Base-by-base conservation (phyloP, 53 echinoderm and acorn worm species). In the Astropecten irregularis region DNA sequence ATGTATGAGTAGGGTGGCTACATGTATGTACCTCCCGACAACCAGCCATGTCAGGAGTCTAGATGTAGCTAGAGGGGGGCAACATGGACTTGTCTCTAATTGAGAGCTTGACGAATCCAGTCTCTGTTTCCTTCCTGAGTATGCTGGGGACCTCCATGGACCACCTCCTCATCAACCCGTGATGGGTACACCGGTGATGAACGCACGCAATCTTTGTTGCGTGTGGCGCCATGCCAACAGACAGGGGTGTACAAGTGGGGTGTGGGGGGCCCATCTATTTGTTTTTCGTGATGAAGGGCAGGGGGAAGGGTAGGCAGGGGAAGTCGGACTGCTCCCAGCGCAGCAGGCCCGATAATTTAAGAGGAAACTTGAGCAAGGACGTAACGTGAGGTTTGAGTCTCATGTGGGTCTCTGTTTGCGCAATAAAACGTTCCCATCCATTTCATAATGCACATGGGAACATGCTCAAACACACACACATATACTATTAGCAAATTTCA, bases 31-130 rank as follows among this genome's bases (percentile, higher is more conserved):
- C 40, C 56, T 57, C 55, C 56, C 39, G 57, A 56, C 74, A 74
- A 74, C 36, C 56, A 57, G 55, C 33, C 55, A 55, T 74, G 74
- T 74, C 56, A 57, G 54, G 57, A 74, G 27, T 55, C 25, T 6
- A 11, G 42, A 42, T 42, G 42, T 11, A 42, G 71, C 71, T 50
- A 50, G 71, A 50, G 74, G 58, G 11, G 57, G 74, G 74, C 39
- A 57, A 57, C 57, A 34, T 57, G 19, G 74, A 56, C 42, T 8
- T 8, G 74, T 74, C 56, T 74, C 38, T 74, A 74, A 74, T 74
- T 74, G 74, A 74, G 55, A 74, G 74, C 74, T 74, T 74, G 74
- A 74, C 74, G 58, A 74, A 74, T 74, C 74, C 37, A 36, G 56
- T 55, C 51, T 50, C 23, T 15, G 58, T 39, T 74, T 74, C 74